Evolutionary conservation across 2,113 vertebrate genomes (phyloP).

Genomic region (Rattus norvegicus): GRCr8 NC_086034.1:34221001-34221500

Average conservation of each 20-base stretch:
- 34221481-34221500: background rate
- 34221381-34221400: background rate
- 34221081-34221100: slow-evolving; percentile 94
- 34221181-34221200: slow-evolving; percentile 89
- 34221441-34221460: background rate
- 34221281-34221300: background rate
- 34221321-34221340: background rate
- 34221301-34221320: background rate
- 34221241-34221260: slow-evolving; percentile 1
- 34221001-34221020: background rate
- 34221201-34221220: slow-evolving; percentile 91
- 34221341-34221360: background rate
- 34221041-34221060: background rate
- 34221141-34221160: slow-evolving; percentile 91
- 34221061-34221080: slow-evolving; percentile 92
- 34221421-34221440: background rate
- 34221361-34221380: slow-evolving; percentile 15
- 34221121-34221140: slow-evolving; percentile 88
- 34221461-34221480: background rate
- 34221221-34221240: slow-evolving; percentile 85
- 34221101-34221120: slow-evolving; percentile 93
- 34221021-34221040: background rate
- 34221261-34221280: background rate
- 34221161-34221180: slow-evolving; percentile 85
- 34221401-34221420: background rate